Evolutionary conservation across 2,797 vertebrate genomes (phyloP).

Genomic region (Enteromius trimaculatus): DNA sequence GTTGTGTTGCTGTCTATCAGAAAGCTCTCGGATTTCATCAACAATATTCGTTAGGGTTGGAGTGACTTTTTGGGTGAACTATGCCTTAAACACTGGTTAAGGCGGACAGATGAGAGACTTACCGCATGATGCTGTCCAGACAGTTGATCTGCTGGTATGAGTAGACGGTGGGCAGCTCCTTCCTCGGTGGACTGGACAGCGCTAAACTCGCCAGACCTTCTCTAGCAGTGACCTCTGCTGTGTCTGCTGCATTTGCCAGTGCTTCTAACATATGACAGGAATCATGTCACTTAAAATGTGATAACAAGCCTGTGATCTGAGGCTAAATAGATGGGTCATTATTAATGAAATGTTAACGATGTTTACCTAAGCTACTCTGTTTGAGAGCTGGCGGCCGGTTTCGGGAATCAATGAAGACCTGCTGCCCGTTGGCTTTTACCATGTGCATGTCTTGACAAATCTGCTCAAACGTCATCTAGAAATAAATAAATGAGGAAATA

Average conservation of each 20-base stretch:
- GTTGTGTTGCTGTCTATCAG: no score
- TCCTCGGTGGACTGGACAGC: slow-evolving; percentile 60
- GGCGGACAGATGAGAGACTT: background rate
- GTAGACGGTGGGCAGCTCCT: slow-evolving; percentile 72
- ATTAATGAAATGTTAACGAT: background rate
- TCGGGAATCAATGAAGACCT: slow-evolving; percentile 71
- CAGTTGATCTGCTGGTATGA: slow-evolving; percentile 76
- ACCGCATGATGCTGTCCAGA: slow-evolving; percentile 81
- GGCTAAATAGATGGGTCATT: background rate
- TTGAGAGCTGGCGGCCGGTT: slow-evolving; percentile 59
- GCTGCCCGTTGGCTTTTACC: slow-evolving; percentile 71
- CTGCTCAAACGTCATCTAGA: slow-evolving; percentile 71
- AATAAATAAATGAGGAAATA: slow-evolving; percentile 14
- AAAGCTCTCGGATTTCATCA: no score
- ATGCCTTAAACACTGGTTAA: background rate
- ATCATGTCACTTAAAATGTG: background rate
- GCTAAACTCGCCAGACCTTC: slow-evolving; percentile 33
- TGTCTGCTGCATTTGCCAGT: slow-evolving; percentile 5
- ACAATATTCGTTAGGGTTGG: no score
- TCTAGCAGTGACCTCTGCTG: slow-evolving; percentile 13
- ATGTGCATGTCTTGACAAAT: slow-evolving; percentile 70
- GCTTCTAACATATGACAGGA: slow-evolving; percentile 12
- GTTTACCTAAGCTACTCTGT: slow-evolving; percentile 54
- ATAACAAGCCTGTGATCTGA: background rate
- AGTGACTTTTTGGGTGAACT: no score